Conservation (phyloP, 92 coral and sea anemone species). For the Muricea muricata region DNA sequence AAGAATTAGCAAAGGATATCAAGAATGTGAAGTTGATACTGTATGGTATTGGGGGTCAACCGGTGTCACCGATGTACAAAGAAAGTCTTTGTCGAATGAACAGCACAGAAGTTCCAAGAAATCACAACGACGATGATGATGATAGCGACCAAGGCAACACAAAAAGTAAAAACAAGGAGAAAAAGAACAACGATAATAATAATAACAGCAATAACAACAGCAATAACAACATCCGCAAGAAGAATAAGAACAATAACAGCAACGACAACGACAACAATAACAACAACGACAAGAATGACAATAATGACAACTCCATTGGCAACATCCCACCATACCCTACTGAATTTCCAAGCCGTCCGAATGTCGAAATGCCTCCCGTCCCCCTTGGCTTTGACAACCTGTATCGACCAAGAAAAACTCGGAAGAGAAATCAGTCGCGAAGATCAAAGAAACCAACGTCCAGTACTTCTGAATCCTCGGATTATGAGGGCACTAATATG, state of each 20-base stretch:
- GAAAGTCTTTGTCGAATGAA: neutral
- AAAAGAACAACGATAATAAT: neutral
- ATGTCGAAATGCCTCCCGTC: neutral
- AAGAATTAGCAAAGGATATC: neutral
- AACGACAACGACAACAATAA: neutral
- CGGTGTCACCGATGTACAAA: neutral
- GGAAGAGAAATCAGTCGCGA: slow-evolving; percentile 5
- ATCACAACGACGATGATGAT: neutral
- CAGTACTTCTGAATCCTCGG: neutral
- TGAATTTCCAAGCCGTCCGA: no score
- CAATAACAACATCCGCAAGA: neutral
- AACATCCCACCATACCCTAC: neutral
- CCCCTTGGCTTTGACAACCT: neutral
- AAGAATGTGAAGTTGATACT: slow-evolving; percentile 4
- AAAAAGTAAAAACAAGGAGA: neutral
- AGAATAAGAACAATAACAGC: neutral
- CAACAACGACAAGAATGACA: no score
- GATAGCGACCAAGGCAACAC: neutral
- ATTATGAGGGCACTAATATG: neutral
- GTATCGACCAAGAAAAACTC: neutral
- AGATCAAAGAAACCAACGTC: neutral
- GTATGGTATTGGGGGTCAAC: neutral
- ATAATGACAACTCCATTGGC: no score
- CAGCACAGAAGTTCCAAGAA: neutral
- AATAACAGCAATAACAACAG: neutral